Evolutionary conservation across 2,797 vertebrate species (phyloP).

Genomic region (Hephaestus fuliginosus): DNA sequence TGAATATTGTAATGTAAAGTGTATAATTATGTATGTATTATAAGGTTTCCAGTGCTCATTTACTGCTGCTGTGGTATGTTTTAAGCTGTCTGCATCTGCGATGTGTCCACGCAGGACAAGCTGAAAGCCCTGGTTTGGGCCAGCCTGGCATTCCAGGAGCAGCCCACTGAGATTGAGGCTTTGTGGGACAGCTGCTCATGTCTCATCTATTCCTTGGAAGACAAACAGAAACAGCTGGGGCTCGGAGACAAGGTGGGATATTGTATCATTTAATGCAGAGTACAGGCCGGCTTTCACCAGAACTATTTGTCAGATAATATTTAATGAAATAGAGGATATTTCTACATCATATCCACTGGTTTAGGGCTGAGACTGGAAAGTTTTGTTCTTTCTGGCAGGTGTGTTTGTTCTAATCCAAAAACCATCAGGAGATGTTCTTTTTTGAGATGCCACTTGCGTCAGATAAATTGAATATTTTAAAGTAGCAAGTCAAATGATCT

Average conservation of each 20-base stretch:
- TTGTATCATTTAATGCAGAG: neutral
- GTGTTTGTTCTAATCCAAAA: neutral
- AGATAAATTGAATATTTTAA: neutral
- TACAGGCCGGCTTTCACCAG: neutral
- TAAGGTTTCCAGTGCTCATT: neutral
- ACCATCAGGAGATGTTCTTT: neutral
- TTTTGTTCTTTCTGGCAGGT: neutral
- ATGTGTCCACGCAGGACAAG: conserved; percentile 86
- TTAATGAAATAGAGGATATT: neutral
- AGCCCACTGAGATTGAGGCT: conserved; percentile 83
- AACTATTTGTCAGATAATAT: neutral
- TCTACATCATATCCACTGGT: neutral
- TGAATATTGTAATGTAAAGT: neutral
- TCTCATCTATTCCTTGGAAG: conserved; percentile 90
- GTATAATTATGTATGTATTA: neutral
- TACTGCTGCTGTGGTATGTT: neutral
- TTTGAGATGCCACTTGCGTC: neutral
- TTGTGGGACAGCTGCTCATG: conserved; percentile 89
- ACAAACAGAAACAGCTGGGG: conserved; percentile 90
- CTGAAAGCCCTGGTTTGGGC: conserved; percentile 89
- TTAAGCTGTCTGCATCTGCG: conserved; percentile 15
- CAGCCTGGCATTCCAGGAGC: conserved; percentile 88
- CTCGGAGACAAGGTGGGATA: conserved; percentile 88
- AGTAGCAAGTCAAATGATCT: neutral
- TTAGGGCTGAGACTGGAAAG: neutral